Evolutionary conservation across 1,140 invertebrate species (phyloP), one percentile per base, ranked within the genome.

Genomic region (Diorhabda sublineata): DNA sequence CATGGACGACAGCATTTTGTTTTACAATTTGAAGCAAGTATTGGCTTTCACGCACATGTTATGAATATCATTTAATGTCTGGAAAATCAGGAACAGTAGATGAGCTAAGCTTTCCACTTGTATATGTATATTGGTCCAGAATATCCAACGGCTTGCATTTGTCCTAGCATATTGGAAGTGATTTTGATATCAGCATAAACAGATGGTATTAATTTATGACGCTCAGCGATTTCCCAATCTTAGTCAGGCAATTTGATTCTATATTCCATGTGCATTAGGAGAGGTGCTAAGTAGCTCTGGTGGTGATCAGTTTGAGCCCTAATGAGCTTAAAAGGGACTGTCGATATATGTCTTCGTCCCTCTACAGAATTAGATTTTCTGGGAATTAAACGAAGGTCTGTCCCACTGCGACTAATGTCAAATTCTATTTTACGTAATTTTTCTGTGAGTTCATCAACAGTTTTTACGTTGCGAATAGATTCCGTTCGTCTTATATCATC

Each of bases 221-320:
- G 26, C 26, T 26, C 26, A 26, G 26, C 26, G 26, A 26, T 26
- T 26, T 26, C 79, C 69, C 72, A 82, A 70, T 81, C 79, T 72
- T 82, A 79, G 69, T 80, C 76, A 52, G 45, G 77, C 11, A 81
- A 74, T 69, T 64, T 69, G 45, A 83, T 75, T 73, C 74, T 74
- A 73, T 83, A 82, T 70, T 84, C 79, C 63, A 83, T 63, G 70
- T 81, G 76, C 81, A 83, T 83, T 70, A 83, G 60, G 66, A 80
- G 69, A 70, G 73, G 77, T 71, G 74, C 73, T 71, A 52, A 52
- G 45, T 52, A 6, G 45, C 45, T 47, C 8, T 47, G 5, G 45
- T 47, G 45, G 45, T 47, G 8, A 47, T 47, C 45, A 47, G 45
- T 47, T 9, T 52, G 1, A 52, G 45, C 45, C 8, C 45, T 2